Conservation (phyloP, 2,888 invertebrate genomes). For the Apodemia duryi region DNA sequence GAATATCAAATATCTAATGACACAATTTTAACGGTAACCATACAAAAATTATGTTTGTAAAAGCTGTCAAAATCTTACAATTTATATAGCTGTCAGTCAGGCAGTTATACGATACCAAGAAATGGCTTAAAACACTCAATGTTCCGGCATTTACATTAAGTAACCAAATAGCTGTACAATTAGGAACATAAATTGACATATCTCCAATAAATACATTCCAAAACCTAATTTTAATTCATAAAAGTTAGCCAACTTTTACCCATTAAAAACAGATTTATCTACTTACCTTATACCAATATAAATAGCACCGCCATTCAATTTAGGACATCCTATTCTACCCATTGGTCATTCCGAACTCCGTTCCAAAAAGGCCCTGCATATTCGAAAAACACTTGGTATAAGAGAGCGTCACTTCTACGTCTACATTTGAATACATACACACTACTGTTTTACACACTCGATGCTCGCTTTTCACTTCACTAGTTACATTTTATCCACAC, state of each 20-base stretch:
- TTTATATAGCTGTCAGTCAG: constrained; percentile 6
- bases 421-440: constrained; percentile 3
- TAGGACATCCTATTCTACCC: constrained; percentile 31
- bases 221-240: constrained; percentile 40
- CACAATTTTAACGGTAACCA: constrained; percentile 28
- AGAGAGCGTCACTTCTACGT: constrained; percentile 6
- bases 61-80: constrained; percentile 13
- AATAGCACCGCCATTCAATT: constrained; percentile 73
- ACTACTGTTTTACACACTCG: constrained; percentile 5
- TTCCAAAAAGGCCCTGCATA: constrained; percentile 22
- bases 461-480: constrained; percentile 10
- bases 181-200: constrained; percentile 68
- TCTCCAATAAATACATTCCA: constrained; percentile 52
- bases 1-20: constrained; percentile 27
- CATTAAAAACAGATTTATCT: constrained; percentile 45
- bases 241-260: constrained; percentile 8
- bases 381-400: constrained; percentile 6
- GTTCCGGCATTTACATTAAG: constrained; percentile 8
- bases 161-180: constrained; percentile 29
- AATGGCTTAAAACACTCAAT: constrained; percentile 8
- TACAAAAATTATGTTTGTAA: constrained; percentile 22
- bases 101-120: constrained; percentile 4
- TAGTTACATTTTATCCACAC: too few relatives aligned
- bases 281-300: constrained; percentile 53
- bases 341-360: constrained; percentile 29